phyloP scores from a whole-genome alignment of 2,113 vertebrate species.

The Promerops cafer region DNA sequence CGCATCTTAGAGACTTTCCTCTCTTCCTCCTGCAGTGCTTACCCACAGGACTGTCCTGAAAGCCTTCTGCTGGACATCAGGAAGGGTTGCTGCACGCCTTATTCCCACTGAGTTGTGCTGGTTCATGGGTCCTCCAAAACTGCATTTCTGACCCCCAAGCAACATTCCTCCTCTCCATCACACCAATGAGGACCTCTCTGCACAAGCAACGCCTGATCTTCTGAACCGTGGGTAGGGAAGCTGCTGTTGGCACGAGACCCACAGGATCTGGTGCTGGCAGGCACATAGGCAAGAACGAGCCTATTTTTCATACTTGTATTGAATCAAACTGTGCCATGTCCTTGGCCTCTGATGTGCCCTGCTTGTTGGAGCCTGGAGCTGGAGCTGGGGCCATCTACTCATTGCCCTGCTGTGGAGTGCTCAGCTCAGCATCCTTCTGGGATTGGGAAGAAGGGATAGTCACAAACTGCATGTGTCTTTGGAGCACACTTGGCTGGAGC shows the following conservation, averaged over 20 bases:
- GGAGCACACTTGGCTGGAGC: background rate
- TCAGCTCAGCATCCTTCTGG: background rate
- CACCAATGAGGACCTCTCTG: background rate
- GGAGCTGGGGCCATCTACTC: background rate
- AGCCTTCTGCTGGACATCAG: background rate
- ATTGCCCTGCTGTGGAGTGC: background rate
- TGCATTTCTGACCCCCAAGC: background rate
- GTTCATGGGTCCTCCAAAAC: background rate
- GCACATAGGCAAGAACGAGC: background rate
- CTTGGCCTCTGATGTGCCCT: accelerated
- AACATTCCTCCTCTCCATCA: background rate
- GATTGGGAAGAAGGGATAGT: background rate
- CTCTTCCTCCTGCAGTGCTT: background rate
- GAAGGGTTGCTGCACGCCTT: background rate
- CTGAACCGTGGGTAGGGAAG: background rate
- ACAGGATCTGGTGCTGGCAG: background rate
- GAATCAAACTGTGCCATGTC: background rate
- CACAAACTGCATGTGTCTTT: background rate
- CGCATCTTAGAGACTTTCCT: background rate
- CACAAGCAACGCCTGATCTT: background rate
- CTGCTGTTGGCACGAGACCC: background rate
- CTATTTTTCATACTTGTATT: background rate
- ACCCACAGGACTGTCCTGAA: background rate
- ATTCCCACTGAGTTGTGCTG: background rate
- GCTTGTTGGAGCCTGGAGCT: background rate